phyloP scores from a whole-genome alignment of 2,888 invertebrate species.

The Ligdia adustata region DNA sequence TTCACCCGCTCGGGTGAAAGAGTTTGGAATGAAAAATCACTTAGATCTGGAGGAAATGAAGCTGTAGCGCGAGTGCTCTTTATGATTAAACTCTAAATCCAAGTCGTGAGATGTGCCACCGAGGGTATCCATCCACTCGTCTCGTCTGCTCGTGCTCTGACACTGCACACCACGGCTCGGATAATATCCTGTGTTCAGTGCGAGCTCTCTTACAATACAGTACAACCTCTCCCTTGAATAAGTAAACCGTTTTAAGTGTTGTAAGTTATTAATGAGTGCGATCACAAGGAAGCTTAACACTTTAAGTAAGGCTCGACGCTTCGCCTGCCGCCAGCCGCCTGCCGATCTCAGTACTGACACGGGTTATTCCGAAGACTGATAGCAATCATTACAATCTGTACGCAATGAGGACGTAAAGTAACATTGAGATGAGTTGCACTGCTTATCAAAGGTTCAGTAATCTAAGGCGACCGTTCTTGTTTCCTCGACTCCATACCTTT shows the following conservation, averaged over 20 bases:
- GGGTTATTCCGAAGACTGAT: no score
- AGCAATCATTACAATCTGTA: no score
- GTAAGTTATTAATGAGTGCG: constrained; percentile 66
- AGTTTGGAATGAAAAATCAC: constrained; percentile 21
- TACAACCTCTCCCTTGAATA: constrained; percentile 56
- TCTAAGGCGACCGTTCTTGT: no score
- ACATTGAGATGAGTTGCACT: no score
- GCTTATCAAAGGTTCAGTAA: no score
- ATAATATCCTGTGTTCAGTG: constrained; percentile 28
- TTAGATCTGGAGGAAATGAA: constrained; percentile 9
- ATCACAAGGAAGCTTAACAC: constrained; percentile 65
- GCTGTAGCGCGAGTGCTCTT: background rate
- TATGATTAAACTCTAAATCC: background rate
- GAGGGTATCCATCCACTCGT: background rate
- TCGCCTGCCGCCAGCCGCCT: no score
- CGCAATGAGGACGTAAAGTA: no score
- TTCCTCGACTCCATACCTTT: no score
- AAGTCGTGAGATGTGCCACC: background rate
- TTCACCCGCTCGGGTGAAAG: constrained; percentile 7
- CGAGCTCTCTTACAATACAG: constrained; percentile 39
- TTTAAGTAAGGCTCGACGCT: constrained; percentile 65
- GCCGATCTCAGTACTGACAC: no score
- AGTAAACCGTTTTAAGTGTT: constrained; percentile 51
- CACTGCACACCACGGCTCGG: no score
- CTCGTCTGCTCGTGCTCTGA: background rate